Conservation (phyloP, 2,797 vertebrate species). For the Macropodus opercularis region DNA sequence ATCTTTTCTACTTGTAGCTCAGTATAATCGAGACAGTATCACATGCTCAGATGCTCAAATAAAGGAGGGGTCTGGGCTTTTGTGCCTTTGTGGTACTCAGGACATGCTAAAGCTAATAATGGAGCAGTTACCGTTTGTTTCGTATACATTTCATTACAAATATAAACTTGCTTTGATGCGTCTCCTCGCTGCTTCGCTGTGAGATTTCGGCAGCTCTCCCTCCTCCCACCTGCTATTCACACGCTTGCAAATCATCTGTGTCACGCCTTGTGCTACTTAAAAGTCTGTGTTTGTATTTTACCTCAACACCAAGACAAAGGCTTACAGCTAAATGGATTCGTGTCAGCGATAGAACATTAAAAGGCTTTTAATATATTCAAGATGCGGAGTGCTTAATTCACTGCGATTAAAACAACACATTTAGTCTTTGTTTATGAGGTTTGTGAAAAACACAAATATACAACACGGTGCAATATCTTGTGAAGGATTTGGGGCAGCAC, state of each 20-base stretch:
- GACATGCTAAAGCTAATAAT: too few species aligned
- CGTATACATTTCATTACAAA: too few species aligned
- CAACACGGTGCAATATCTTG: too few species aligned
- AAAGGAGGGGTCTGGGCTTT: not conserved
- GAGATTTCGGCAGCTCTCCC: not conserved
- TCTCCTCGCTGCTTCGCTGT: not conserved
- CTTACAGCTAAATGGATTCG: not conserved
- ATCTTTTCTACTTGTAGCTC: not conserved
- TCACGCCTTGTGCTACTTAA: not conserved
- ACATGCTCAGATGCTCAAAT: not conserved
- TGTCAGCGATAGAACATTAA: too few species aligned
- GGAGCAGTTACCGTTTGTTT: too few species aligned
- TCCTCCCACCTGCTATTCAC: not conserved
- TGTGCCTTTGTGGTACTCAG: too few species aligned
- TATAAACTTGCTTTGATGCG: not conserved
- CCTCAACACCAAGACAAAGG: not conserved
- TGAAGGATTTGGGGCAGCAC: too few species aligned
- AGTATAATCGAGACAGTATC: not conserved
- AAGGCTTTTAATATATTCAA: too few species aligned
- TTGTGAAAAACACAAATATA: too few species aligned
- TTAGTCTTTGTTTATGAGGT: too few species aligned
- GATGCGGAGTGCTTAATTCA: too few species aligned
- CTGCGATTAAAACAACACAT: too few species aligned
- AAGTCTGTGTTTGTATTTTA: not conserved
- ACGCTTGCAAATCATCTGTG: not conserved